Evolutionary conservation across 2,888 invertebrate species (phyloP), one percentile per base, ranked within the genome.

Genomic region (Hanleya hanleyi): DNA sequence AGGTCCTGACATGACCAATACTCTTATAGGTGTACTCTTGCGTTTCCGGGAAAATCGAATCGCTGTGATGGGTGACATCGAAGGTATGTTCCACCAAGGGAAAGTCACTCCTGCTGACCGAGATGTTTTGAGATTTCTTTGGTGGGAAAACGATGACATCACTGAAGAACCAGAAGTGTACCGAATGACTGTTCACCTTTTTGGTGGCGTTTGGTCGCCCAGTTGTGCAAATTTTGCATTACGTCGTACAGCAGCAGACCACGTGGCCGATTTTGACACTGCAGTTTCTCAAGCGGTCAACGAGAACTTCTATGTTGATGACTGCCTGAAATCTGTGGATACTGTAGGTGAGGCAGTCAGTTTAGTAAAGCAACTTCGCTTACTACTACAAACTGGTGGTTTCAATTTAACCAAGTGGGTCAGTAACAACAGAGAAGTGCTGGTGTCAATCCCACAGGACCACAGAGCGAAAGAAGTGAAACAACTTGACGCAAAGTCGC

Each of bases 61-160:
- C 18, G 78, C 75, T 15, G 15, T 77, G n/a, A 66, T 70, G 38
- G 75, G 61, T 5, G 77, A 78, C 36, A 73, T 78, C 22, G 62
- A 77, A 62, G 41, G 36, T 9, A 76, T 77, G 77, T 77, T 73
- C 36, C 68, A 71, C 29, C 75, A 77, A 51, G 69, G 77, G 0
- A n/a, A n/a, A 18, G 75, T 77, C 1, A 9, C 32, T 18, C 57
- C 38, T 33, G 29, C 65, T 15, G 77, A 77, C 33, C 22, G 72
- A 12, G 74, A 73, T n/a, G 41, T 50, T 57, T 57, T 70, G 1
- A 26, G 73, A 33, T 76, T 57, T 26, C 57, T 75, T 6, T 75
- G 72, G 75, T 70, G 65, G 65, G 18, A 35, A 32, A 57, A 69
- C 15, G 36, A 36, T 2, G 35, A 57, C 22, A 61, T 32, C 26